Base-by-base conservation (phyloP, 1,140 invertebrate species). In the Zaprionus ornatus region DNA sequence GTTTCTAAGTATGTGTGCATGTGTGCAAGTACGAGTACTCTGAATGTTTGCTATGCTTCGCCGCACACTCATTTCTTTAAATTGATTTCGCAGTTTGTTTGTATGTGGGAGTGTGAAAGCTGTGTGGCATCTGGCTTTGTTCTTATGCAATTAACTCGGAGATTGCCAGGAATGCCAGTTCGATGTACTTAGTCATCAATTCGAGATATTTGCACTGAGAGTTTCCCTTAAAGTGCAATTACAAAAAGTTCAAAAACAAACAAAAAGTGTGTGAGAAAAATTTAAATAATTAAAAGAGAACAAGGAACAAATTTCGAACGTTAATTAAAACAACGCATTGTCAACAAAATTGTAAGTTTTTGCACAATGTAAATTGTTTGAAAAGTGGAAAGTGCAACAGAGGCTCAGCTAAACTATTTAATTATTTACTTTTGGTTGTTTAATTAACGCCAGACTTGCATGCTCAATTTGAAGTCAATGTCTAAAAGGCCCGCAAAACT, bases 391-490 rank as follows among this genome's bases (percentile, higher is more conserved):
- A 29, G 21, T 19, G 5, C 7, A 45, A 6, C 37, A 40, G 4
- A 15, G 17, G n/a, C n/a, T 17, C 23, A 19, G 21, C n/a, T 3
- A 23, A 23, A 62, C 9, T 4, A 19, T 19, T 17, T 42, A 79
- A 78, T 79, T 72, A 61, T 66, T 56, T 79, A 40, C 25, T 32
- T 66, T 56, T 40, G 54, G 74, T 61, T 71, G 13, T 29, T 64
- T 21, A 35, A 29, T 73, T 73, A 62, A 65, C 35, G 25, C 2
- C 37, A 78, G 65, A 40, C 72, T 73, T 73, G 27, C 1, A 12
- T 23, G 3, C 23, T 64, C 21, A 35, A 63, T 32, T 64, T 12
- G 29, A 54, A 29, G 1, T 40, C 6, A 6, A 17, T 12, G 35
- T 17, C n/a, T 50, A 15, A 4, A 50, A 29, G 29, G 13, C 13